Base-by-base conservation (phyloP, 2,113 vertebrate genomes). In the Morone chrysops region DNA sequence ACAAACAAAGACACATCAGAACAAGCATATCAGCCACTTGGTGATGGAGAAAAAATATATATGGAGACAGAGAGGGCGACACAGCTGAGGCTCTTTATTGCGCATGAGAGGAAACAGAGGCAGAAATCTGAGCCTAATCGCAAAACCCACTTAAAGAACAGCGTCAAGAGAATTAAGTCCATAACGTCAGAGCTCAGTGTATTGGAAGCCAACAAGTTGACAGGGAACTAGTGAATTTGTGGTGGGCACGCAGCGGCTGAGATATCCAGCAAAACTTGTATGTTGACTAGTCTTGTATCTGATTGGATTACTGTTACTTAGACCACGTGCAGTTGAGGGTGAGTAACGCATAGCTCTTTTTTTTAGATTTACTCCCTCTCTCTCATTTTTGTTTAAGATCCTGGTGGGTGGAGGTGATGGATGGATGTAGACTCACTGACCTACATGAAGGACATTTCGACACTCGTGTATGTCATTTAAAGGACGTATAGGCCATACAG, bases 261-360 rank as follows among this genome's bases (percentile, higher is more conserved):
- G 85, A 82, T 84, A 90, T 86, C 78, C 48, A 54, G 86, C 56
- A 87, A 87, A 87, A 92, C 85, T 88, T 88, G 82, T 75, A 82
- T 86, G 83, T 80, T 82, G 85, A 88, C 89, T 87, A 85, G 91
- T 93, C 80, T 80, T 92, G 87, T 83, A 90, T 94, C 85, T 91
- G 90, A 93, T 89, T 91, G 82, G 76, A 92, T 93, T 87, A 90
- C 67, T 73, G 79, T 89, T 89, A 91, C 83, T 89, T 73, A 85
- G 78, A 70, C 71, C 68, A 67, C 45, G 78, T 5, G 59, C 86
- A 88, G 69, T 75, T n/a, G 67, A 84, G 89, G 40, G 13, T n/a
- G 36, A 81, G 41, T 61, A 88, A 92, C 13, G 31, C 72, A 50
- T 36, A 48, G 66, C 54, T 84, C 70, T 89, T 80, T 77, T 77